Conservation (phyloP, 1,140 invertebrate species). For the Probaryconus sp. region DNA sequence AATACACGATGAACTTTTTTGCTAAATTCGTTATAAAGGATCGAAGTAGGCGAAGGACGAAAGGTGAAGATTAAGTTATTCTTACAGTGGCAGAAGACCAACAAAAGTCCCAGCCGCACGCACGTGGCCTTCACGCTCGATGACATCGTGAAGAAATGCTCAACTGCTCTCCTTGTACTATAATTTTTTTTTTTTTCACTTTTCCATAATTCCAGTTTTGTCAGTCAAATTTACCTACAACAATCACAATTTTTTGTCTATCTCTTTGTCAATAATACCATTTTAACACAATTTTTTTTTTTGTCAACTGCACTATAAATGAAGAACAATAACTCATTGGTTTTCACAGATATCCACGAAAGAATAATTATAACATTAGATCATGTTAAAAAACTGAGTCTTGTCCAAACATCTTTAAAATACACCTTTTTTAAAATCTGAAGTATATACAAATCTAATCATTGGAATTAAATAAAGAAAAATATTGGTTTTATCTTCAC, state of each 20-base stretch:
- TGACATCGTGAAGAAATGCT: constrained; percentile 53
- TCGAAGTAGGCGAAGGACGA: constrained; percentile 49
- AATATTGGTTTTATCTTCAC: background rate
- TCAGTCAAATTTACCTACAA: background rate
- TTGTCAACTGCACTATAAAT: too few relatives aligned
- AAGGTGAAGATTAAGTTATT: constrained; percentile 8
- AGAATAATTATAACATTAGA: too few relatives aligned
- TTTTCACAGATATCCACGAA: too few relatives aligned
- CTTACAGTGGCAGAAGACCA: constrained; percentile 53
- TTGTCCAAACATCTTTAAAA: too few relatives aligned
- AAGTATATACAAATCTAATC: too few relatives aligned
- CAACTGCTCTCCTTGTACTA: constrained; percentile 22
- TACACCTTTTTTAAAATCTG: too few relatives aligned
- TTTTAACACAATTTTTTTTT: background rate
- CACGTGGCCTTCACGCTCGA: constrained; percentile 62
- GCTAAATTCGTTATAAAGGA: background rate
- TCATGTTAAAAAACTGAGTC: too few relatives aligned
- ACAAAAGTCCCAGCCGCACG: constrained; percentile 48
- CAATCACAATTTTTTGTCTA: constrained; percentile 2
- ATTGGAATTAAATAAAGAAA: too few relatives aligned
- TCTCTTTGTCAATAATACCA: background rate
- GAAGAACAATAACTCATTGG: too few relatives aligned
- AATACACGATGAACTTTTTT: constrained; percentile 24
- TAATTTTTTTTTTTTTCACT: constrained; percentile 47
- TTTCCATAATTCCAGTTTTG: constrained; percentile 37